phyloP scores from a whole-genome alignment of 2,797 vertebrate species.

The Decapterus maruadsi region DNA sequence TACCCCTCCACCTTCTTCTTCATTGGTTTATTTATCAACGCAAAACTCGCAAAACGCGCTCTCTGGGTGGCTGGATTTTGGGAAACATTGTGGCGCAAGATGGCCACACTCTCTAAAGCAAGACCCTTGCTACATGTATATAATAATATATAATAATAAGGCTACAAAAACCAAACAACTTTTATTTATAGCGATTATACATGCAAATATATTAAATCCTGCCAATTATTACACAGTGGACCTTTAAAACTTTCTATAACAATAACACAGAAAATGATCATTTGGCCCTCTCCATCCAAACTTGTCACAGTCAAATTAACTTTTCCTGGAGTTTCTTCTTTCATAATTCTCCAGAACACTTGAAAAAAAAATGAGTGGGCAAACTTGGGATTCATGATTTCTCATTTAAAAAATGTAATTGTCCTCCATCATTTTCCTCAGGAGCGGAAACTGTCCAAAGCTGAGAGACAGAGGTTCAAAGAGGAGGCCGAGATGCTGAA shows the following conservation, averaged over 20 bases:
- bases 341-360: slow-evolving; percentile 19
- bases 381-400: not conserved
- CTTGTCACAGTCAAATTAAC: not conserved
- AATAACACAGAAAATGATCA: slow-evolving; percentile 3
- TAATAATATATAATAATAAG: too few species aligned
- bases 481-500: slow-evolving; percentile 99
- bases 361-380: not conserved
- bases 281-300: not conserved
- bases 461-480: slow-evolving; percentile 96
- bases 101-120: too few species aligned
- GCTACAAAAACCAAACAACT: too few species aligned
- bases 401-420: not conserved
- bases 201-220: too few species aligned
- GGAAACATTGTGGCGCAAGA: too few species aligned
- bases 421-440: slow-evolving; percentile 61
- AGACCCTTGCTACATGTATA: too few species aligned
- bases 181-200: too few species aligned
- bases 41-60: too few species aligned
- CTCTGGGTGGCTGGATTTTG: too few species aligned
- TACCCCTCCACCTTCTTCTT: too few species aligned
- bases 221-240: too few species aligned
- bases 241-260: not conserved
- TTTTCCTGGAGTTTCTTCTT: not conserved
- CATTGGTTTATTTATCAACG: too few species aligned
- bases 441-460: slow-evolving; percentile 97